Base-by-base conservation (phyloP, 2,888 invertebrate genomes). In the Galerucella pusilla region DNA sequence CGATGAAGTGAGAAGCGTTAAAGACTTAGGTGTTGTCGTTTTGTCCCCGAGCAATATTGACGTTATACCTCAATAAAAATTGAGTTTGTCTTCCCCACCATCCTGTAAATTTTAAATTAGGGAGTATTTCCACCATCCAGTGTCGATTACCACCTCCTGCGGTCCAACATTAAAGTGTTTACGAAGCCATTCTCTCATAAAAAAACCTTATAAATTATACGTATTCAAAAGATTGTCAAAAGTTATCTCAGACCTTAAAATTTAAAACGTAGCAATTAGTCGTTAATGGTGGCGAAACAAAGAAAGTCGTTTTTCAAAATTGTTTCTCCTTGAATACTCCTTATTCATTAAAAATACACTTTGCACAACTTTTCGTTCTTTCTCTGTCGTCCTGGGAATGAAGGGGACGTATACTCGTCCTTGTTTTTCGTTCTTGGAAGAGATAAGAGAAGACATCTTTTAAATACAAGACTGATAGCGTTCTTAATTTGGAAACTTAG, bases 291-390 rank as follows among this genome's bases (percentile, higher is more conserved):
- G 81, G 80, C 83, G 82, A 85, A 86, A 87, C 87, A 87, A 87
- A 87, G 87, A 86, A 87, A 85, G 86, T 87, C 87, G 87, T 87
- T 87, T 87, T 87, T 87, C 87, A 87, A 87, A 87, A 87, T 87
- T 87, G 87, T 86, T 87, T 86, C 86, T 85, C 84, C 85, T 85
- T 81, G 85, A 86, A 85, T 85, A 85, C 86, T 85, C 85, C 80
- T 82, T 82, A 81, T 83, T 82, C 83, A 83, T 84, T 83, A 84
- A 84, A 84, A 84, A 84, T 83, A 77, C 77, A 76, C 79, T 73
- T 73, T 77, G 77, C 76, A 73, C 76, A 77, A 78, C 75, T 76
- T 80, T 72, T 73, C 72, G 73, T 72, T 71, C 75, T 76, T 70
- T 75, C 77, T 76, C 73, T 68, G 65, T 76, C 76, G 71, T 66